Percentiles rank a stretch among this genome's conserved stretches.
These are phyloP conservation scores for Carduelis carduelis DNA, from an alignment of 2,797 vertebrate species.

Conservation along the genomic window DNA sequence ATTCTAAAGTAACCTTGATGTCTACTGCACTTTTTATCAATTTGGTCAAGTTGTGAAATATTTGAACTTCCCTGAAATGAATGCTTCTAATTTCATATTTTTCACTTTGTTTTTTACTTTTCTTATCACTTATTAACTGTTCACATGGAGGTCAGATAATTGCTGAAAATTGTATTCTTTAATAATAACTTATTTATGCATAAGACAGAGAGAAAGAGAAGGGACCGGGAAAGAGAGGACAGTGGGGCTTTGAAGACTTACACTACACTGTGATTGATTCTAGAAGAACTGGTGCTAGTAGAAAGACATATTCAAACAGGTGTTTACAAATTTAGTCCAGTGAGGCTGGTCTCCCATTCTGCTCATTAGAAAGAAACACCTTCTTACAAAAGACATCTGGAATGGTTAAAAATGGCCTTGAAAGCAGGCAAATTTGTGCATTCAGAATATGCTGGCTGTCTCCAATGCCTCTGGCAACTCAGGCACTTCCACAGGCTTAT, in stretches of 20 bases:
- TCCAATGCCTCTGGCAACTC: not conserved
- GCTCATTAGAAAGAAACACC: not conserved
- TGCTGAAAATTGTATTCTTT: not conserved
- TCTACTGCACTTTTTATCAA: not conserved
- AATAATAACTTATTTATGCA: not conserved
- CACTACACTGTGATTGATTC: not conserved
- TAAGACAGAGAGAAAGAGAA: not conserved
- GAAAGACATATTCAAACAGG: not conserved
- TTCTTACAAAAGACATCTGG: not conserved
- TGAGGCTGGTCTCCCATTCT: not conserved
- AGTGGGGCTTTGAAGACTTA: not conserved
- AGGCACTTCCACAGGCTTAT: not conserved
- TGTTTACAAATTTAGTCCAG: not conserved
- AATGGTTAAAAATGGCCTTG: not conserved
- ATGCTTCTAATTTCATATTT: not conserved
- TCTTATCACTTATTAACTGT: not conserved
- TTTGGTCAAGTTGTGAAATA: not conserved
- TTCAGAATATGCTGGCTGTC: not conserved
- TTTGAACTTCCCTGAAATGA: not conserved
- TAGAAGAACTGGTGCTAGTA: not conserved
- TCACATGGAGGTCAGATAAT: not conserved
- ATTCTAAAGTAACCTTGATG: not conserved
- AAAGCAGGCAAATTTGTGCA: not conserved
- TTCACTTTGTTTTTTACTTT: not conserved
- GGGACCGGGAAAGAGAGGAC: not conserved